Evolutionary conservation across 1,140 invertebrate genomes (phyloP).

Genomic region (Aphidius ervi): DNA sequence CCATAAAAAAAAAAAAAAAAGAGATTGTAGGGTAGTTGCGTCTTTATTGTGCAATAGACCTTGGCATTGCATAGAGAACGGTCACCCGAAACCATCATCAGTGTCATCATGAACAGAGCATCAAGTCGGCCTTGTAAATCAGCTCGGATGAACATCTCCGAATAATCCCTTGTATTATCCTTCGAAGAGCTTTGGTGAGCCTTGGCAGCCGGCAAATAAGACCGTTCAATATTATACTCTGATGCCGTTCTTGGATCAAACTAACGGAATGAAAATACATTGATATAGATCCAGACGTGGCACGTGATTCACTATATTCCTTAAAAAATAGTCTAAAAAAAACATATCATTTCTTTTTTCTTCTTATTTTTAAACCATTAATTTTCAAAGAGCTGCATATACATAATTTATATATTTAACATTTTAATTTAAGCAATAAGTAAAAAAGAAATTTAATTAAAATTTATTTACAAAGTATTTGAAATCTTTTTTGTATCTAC

Average conservation of each 20-base stretch:
- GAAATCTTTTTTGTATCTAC: too few species aligned
- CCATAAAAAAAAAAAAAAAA: background rate
- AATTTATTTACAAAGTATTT: background rate
- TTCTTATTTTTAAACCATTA: too few species aligned
- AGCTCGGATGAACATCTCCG: conserved; percentile 45
- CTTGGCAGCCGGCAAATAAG: conserved; percentile 32
- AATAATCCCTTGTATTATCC: conserved; percentile 49
- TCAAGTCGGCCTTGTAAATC: conserved; percentile 46
- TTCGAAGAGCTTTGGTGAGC: conserved; percentile 28
- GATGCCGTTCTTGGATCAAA: conserved; percentile 5
- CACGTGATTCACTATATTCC: too few species aligned
- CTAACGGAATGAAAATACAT: conserved; percentile 14
- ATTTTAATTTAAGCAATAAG: too few species aligned
- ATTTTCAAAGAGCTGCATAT: too few species aligned
- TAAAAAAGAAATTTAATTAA: background rate
- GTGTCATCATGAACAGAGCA: conserved; percentile 7
- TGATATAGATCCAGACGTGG: background rate
- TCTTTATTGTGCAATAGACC: conserved; percentile 31
- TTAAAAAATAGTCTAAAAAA: too few species aligned
- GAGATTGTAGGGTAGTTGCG: conserved; percentile 5
- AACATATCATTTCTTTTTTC: too few species aligned
- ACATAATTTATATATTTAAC: too few species aligned
- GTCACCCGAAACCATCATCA: conserved; percentile 20
- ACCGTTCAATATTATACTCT: background rate
- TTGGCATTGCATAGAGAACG: conserved; percentile 17